These are phyloP conservation scores for Oxygymnocypris stewartii DNA, from an alignment of 2,113 vertebrate species.

Conservation along the genomic window DNA sequence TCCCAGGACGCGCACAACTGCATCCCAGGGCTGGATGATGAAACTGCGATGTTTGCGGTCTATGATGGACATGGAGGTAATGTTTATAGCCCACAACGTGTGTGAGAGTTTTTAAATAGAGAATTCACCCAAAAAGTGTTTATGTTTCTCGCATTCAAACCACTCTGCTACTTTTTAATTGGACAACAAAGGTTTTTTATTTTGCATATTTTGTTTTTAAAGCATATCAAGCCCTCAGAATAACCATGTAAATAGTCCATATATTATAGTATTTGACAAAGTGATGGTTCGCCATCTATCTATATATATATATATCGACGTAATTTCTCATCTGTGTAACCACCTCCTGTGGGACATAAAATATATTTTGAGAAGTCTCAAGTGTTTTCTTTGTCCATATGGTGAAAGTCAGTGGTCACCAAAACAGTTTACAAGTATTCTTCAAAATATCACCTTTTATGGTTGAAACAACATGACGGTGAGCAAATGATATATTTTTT, in stretches of 20 bases:
- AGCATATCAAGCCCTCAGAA: not conserved
- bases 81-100: not conserved
- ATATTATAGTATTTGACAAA: not conserved
- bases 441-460: not conserved
- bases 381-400: not conserved
- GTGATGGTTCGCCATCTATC: not conserved
- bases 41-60: slow-evolving; percentile 97
- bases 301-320: too few species aligned
- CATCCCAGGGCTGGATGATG: slow-evolving; percentile 91
- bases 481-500: not conserved
- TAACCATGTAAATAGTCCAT: not conserved
- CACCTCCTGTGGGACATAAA: not conserved
- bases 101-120: not conserved
- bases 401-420: not conserved
- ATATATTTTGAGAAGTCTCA: not conserved
- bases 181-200: not conserved
- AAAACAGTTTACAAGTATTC: not conserved
- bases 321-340: not conserved
- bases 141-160: not conserved
- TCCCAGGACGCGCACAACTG: slow-evolving; percentile 97
- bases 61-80: slow-evolving; percentile 99
- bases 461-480: not conserved
- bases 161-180: not conserved
- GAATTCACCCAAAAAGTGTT: not conserved
- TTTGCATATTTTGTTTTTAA: not conserved